phyloP scores from a whole-genome alignment of 2,113 vertebrate genomes.

The Drymodes brunneopygia region DNA sequence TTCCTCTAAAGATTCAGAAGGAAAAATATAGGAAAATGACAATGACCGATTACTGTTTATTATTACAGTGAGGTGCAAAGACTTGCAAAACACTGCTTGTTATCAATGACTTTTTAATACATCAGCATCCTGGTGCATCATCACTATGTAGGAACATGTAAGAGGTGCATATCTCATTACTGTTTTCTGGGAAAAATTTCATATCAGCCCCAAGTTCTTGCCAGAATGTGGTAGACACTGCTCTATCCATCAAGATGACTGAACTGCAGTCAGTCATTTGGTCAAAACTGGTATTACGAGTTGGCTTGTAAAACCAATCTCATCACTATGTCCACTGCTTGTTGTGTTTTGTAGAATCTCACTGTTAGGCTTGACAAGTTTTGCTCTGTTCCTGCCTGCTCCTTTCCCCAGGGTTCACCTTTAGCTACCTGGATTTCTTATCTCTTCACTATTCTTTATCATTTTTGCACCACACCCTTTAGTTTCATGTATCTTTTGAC shows the following conservation, averaged over 20 bases:
- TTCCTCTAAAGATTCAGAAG: not conserved
- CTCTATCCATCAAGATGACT: not conserved
- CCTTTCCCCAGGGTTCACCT: not conserved
- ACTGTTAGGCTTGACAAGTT: not conserved
- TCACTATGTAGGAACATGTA: not conserved
- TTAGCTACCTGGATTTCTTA: not conserved
- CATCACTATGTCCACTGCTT: not conserved
- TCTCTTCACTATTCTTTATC: not conserved
- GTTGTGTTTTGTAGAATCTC: not conserved
- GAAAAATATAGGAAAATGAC: not conserved
- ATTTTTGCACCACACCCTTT: not conserved
- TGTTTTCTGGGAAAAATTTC: not conserved
- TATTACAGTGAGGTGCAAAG: not conserved
- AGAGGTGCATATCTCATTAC: not conserved
- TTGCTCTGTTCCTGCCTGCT: not conserved
- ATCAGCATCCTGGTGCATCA: not conserved
- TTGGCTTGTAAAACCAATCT: not conserved
- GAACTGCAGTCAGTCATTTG: not conserved
- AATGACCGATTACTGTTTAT: not conserved
- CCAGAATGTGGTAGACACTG: not conserved
- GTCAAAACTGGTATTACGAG: not conserved
- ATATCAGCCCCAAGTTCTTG: not conserved
- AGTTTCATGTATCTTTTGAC: not conserved
- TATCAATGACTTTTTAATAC: not conserved
- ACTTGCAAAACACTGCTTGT: not conserved